Percentiles rank a stretch among this genome's conserved stretches.
Conservation (phyloP, 2,888 invertebrate genomes). For the Myopa testacea region DNA sequence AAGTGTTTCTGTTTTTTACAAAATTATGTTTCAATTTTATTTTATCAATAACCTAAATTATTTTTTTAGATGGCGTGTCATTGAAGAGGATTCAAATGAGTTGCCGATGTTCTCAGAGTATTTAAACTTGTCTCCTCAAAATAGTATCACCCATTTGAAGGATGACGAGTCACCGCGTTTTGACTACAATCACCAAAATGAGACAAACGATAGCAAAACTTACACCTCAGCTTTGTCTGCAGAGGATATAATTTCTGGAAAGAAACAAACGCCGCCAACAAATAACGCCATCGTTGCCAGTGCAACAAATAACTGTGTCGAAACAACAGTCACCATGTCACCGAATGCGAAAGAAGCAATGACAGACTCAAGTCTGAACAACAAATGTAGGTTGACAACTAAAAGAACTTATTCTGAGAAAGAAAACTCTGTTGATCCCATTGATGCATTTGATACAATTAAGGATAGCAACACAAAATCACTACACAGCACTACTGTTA, state of each 20-base stretch:
- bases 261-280: conserved; percentile 2
- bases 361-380: conserved; percentile 15
- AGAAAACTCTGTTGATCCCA: conserved; percentile 31
- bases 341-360: conserved; percentile 16
- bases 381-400: conserved; percentile 38
- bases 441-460: conserved; percentile 31
- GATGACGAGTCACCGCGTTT: conserved; percentile 5
- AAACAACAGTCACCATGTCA: background rate
- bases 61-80: conserved; percentile 76
- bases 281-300: background rate
- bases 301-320: background rate
- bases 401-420: conserved; percentile 37
- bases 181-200: conserved; percentile 17
- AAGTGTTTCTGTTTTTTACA: conserved; percentile 57
- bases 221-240: background rate
- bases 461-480: conserved; percentile 35
- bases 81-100: conserved; percentile 70
- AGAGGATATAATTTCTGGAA: conserved; percentile 15
- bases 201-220: background rate
- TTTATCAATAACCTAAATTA: conserved; percentile 9
- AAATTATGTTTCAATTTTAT: conserved; percentile 2
- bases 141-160: conserved; percentile 63
- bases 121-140: background rate
- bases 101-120: conserved; percentile 47
- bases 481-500: background rate